Base-by-base conservation (phyloP, 2,797 vertebrate species). In the Huso huso region DNA sequence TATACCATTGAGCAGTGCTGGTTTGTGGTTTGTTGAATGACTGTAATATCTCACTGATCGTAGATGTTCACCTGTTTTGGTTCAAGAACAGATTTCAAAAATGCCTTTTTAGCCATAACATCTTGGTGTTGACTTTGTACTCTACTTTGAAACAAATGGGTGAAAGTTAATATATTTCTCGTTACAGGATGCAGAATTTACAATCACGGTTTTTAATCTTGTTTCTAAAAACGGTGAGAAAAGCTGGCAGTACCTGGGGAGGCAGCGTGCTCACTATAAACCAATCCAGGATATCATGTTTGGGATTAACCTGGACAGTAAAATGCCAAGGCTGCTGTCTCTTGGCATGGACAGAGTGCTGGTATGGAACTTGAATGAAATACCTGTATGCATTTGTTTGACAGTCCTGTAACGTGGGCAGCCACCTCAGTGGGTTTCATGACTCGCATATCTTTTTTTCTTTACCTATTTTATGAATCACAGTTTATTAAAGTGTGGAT, bases 201-300 rank as follows among this genome's bases (percentile, higher is more conserved):
- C 88, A 0, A 92, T 99, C 75, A 92, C 82, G 0, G 79, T 99
- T 72, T 94, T 93, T 77, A 73, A 66, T 64, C 51, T 82, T 57
- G 72, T 72, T 7, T 73, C 75, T 10, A 72, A 59, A 49, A 62
- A 82, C 0, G 75, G 77, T 8, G 65, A 49, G 48, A 69, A 76
- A 63, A 68, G 68, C 51, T 99, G 96, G 95, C 78, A 81, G 3
- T 88, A 84, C 51, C 65, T 94, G 49, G 95, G 93, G 12, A 89
- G 90, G 58, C 82, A 97, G 48, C 72, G 71, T 0, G 90, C 94
- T n/a, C 97, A 99, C 78, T 95, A 87, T 80, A 91, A 91, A 72
- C 87, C 85, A 71, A 94, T 99, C 73, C 82, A 69, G 70, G 90
- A 85, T 74, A 86, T 99, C 71, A 83, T 96, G 53, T 99, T 99